These are phyloP conservation scores for Chauna torquata DNA, from an alignment of 2,113 vertebrate genomes.

Conservation along the genomic window DNA sequence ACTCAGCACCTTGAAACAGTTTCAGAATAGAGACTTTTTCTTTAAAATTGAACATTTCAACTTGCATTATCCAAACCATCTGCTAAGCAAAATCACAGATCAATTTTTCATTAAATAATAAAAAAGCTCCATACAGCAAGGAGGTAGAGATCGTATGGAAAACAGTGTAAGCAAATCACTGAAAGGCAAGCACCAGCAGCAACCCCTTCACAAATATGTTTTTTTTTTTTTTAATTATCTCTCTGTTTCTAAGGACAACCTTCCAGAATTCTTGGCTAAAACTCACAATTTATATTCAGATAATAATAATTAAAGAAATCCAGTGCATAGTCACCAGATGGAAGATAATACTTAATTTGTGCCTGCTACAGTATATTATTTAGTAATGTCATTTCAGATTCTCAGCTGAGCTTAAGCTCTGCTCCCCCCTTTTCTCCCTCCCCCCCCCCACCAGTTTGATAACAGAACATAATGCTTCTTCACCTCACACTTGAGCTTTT, in stretches of 20 bases:
- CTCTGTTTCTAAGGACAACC: conserved; percentile 65
- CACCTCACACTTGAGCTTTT: conserved; percentile 9
- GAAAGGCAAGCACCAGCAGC: conserved; percentile 48
- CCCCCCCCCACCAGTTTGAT: neutral
- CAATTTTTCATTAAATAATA: conserved; percentile 78
- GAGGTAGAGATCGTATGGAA: conserved; percentile 47
- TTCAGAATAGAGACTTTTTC: conserved; percentile 27
- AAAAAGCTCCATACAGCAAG: conserved; percentile 26
- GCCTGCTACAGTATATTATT: conserved; percentile 63
- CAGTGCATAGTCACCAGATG: conserved; percentile 73
- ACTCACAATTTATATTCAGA: conserved; percentile 75
- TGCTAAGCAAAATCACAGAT: conserved; percentile 74
- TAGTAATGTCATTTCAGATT: conserved; percentile 68
- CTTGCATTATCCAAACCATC: conserved; percentile 64
- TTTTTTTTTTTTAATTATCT: conserved; percentile 65
- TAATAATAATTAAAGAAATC: conserved; percentile 80
- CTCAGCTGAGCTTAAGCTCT: conserved; percentile 54
- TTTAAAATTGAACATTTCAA: conserved; percentile 64
- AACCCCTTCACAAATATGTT: conserved; percentile 9
- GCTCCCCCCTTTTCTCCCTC: neutral
- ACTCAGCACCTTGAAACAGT: neutral
- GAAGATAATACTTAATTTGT: conserved; percentile 76
- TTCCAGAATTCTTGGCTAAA: conserved; percentile 73
- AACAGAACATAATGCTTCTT: neutral
- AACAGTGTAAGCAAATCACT: conserved; percentile 54